Base-by-base conservation (phyloP, 2,797 vertebrate genomes). In the Mormyrops attenuatus region DNA sequence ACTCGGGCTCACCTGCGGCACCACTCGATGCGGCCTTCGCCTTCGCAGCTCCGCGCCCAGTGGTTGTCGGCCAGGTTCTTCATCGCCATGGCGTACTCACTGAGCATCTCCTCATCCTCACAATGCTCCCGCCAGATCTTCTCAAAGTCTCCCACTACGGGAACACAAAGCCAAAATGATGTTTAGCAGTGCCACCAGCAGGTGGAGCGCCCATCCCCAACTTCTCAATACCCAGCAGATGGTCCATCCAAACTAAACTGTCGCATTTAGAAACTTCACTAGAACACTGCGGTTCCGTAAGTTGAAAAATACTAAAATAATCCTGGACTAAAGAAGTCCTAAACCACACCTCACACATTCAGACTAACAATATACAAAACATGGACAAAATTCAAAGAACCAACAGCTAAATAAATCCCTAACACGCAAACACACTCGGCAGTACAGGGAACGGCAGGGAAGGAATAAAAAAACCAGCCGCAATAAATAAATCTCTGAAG, bases 101-200 rank as follows among this genome's bases (percentile, higher is more conserved):
- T 98, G 73, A 99, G 96, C 0, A 97, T 99, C 95, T 97, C 98
- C 91, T 99, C 98, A 92, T 99, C 98, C 93, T 99, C 97, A 90
- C 98, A 99, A 94, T 99, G 99, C 93, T 99, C 98, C 22, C 97
- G 96, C 99, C 98, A 99, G 93, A 99, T 99, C 95, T 98, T 99
- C 92, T 99, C 97, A 93, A 99, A 99, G 94, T 99, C 98, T 11
- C 98, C 98, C 97, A 99, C 99, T 99, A 92, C 90, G 92, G 20
- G 5, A 47, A 84, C 34, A 53, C 0, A 26, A 7, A 60, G 52
- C 3, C 66, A 60, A 13, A 34, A 66, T 17, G 5, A 41, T 3
- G 60, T 3, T 73, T 8, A 77, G 22, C 44, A 20, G 6, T 13
- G 69, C 53, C 47, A 5, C 89, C 57, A 26, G 53, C 1, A 77